These are phyloP conservation scores for Armadillidium nasatum DNA, from an alignment of 1,140 invertebrate genomes.

Conservation along the genomic window DNA sequence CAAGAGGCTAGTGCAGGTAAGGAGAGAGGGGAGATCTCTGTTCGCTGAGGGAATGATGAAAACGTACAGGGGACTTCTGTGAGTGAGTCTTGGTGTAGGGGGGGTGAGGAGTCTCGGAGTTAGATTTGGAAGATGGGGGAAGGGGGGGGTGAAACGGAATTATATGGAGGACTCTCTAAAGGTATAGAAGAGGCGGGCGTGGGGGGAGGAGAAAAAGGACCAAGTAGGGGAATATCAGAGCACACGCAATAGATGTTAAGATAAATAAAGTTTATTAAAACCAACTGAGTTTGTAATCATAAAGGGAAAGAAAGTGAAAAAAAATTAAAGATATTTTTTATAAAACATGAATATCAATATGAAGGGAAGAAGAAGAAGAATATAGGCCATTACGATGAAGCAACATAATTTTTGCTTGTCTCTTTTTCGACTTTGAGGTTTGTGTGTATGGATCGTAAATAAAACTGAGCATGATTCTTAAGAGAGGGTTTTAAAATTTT, in stretches of 20 bases:
- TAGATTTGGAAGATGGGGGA: neutral
- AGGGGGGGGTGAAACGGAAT: neutral
- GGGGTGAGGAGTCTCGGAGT: neutral
- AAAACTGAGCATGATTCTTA: neutral
- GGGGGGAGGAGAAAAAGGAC: neutral
- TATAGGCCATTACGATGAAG: neutral
- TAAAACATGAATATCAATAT: neutral
- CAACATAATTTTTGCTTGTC: neutral
- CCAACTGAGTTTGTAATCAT: neutral
- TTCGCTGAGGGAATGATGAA: too few relatives aligned
- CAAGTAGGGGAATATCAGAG: neutral
- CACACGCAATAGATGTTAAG: neutral
- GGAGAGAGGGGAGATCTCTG: neutral
- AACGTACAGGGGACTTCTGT: too few relatives aligned
- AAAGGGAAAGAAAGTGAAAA: neutral
- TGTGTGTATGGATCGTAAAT: neutral
- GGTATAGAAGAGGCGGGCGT: neutral
- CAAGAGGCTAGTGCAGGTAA: constrained; percentile 11
- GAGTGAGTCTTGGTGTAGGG: neutral
- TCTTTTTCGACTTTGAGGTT: neutral
- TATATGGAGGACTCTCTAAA: neutral
- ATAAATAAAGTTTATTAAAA: constrained; percentile 6
- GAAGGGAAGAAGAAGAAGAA: neutral
- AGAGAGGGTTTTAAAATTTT: neutral
- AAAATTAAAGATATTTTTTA: neutral